A percentile compares a stretch with the other conserved stretches of the same genome.
Conservation (phyloP, 2,797 vertebrate genomes). For the Enteromius mattozi region DNA sequence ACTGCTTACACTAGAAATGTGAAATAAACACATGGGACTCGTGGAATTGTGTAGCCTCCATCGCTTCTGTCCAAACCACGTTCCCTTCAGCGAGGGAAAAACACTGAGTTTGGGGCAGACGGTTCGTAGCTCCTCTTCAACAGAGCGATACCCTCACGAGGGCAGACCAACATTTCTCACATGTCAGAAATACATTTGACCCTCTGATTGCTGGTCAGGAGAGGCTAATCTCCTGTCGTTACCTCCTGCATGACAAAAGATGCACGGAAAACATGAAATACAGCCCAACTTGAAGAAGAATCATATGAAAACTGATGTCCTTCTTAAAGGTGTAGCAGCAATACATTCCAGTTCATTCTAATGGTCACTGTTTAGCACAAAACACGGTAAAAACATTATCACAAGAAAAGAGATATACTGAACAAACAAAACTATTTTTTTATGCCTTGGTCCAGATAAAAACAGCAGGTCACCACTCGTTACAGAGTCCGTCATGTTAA, state of each 20-base stretch:
- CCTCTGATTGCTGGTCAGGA: not conserved
- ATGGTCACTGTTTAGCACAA: not conserved
- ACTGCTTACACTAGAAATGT: not conserved
- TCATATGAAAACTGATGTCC: no score
- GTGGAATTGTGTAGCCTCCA: not conserved
- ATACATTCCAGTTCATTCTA: not conserved
- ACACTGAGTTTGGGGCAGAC: not conserved
- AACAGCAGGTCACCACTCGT: not conserved
- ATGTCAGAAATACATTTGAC: conserved; percentile 4
- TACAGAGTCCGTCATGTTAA: not conserved
- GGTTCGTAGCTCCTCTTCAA: not conserved
- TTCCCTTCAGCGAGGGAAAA: not conserved
- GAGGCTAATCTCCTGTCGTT: not conserved
- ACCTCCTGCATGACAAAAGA: not conserved
- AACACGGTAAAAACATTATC: not conserved
- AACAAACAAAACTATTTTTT: not conserved
- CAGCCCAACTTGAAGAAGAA: not conserved
- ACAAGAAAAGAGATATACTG: not conserved
- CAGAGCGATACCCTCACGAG: not conserved
- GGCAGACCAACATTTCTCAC: not conserved
- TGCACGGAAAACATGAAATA: not conserved
- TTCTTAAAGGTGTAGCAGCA: not conserved
- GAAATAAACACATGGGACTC: not conserved
- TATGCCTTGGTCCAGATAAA: not conserved
- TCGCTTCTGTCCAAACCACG: not conserved